phyloP scores from a whole-genome alignment of 2,797 vertebrate genomes.

The Sorex maritimensis region DNA sequence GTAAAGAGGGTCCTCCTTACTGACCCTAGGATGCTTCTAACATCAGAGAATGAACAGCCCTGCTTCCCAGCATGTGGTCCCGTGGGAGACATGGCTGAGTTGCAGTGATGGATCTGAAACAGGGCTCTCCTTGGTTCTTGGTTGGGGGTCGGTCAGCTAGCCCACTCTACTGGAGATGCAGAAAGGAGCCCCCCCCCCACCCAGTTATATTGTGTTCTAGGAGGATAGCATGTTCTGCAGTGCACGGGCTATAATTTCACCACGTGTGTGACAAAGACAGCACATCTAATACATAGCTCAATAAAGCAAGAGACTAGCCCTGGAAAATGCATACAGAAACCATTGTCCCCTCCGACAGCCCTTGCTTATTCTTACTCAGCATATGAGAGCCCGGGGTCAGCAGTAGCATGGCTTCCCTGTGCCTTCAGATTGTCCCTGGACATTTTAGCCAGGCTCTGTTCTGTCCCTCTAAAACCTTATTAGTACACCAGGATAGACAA shows the following conservation, averaged over 20 bases:
- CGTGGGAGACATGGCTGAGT: slow-evolving; percentile 70
- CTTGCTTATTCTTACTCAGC: not conserved
- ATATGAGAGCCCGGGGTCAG: not conserved
- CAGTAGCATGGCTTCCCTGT: not conserved
- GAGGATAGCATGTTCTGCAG: slow-evolving; percentile 72
- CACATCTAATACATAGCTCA: not conserved
- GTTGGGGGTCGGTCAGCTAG: slow-evolving; percentile 24
- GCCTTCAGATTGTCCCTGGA: not conserved
- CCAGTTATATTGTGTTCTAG: slow-evolving; percentile 60
- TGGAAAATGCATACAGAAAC: not conserved
- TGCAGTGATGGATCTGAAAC: slow-evolving; percentile 45
- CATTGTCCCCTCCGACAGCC: not conserved
- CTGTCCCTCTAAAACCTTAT: not conserved
- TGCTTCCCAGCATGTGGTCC: slow-evolving; percentile 66
- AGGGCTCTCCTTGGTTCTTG: slow-evolving; percentile 66
- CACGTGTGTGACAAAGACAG: not conserved
- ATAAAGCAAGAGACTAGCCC: not conserved
- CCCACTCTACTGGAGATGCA: slow-evolving; percentile 65
- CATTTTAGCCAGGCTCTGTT: not conserved
- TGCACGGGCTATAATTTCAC: not conserved
- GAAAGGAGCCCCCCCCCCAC: slow-evolving; percentile 66
- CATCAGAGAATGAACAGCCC: slow-evolving; percentile 79
- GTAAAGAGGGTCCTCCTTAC: not conserved
- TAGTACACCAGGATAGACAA: not conserved
- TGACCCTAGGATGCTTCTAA: slow-evolving; percentile 75